phyloP scores from a whole-genome alignment of 2,888 invertebrate genomes.

The Lasioglossum figueresi region DNA sequence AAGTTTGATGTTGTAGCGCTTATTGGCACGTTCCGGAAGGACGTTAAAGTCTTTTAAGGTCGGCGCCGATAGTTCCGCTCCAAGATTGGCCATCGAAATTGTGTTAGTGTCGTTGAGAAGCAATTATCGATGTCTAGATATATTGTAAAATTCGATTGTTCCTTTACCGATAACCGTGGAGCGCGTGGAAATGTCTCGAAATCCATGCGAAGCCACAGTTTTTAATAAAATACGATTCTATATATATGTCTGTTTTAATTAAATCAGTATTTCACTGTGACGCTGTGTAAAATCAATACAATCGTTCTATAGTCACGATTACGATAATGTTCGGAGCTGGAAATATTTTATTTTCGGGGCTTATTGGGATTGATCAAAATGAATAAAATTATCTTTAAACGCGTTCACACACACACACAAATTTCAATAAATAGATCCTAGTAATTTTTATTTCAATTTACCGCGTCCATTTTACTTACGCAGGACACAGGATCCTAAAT shows the following conservation, averaged over 20 bases:
- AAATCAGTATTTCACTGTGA: background rate
- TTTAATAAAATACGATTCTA: background rate
- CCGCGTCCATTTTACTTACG: background rate
- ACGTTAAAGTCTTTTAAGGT: constrained; percentile 2
- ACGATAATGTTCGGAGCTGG: background rate
- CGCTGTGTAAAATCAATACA: background rate
- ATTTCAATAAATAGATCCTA: too few relatives aligned
- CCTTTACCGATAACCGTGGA: background rate
- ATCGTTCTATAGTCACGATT: too few relatives aligned
- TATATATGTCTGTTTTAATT: background rate
- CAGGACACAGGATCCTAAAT: background rate
- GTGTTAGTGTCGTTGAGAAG: background rate
- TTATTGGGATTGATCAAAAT: too few relatives aligned
- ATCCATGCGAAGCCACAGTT: background rate
- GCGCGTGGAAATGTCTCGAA: background rate
- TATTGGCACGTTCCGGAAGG: background rate
- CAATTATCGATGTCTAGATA: background rate
- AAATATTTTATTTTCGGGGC: background rate
- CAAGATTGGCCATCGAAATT: background rate
- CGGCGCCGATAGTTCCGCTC: background rate
- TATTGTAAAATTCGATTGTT: background rate
- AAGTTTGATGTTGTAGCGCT: constrained; percentile 1
- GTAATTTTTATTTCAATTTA: background rate
- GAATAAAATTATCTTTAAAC: too few relatives aligned
- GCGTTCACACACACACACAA: too few relatives aligned